Evolutionary conservation across 2,113 vertebrate genomes (phyloP).

Genomic region (Spizaetus ornatus): DNA sequence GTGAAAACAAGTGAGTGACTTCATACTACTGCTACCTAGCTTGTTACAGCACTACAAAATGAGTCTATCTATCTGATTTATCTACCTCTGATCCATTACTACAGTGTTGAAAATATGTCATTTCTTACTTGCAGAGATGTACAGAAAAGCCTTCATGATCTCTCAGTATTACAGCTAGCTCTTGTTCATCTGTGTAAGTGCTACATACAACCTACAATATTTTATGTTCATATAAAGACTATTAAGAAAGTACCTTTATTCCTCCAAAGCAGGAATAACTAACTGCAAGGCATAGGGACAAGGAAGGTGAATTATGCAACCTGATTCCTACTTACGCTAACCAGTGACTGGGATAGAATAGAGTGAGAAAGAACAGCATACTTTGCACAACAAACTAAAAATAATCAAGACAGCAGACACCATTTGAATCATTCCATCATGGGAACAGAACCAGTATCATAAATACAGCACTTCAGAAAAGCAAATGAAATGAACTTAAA

Average conservation of each 20-base stretch:
- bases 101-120: background rate
- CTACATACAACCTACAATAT: background rate
- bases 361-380: conserved; percentile 28
- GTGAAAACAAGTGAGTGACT: background rate
- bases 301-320: conserved; percentile 7
- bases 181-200: background rate
- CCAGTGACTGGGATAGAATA: background rate
- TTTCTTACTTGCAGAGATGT: background rate
- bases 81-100: background rate
- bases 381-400: conserved; percentile 47
- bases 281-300: background rate
- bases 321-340: background rate
- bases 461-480: conserved; percentile 38
- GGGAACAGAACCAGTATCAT: conserved; percentile 41
- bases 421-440: conserved; percentile 6
- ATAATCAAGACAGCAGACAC: conserved; percentile 43
- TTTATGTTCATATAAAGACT: background rate
- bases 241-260: background rate
- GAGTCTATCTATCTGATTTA: background rate
- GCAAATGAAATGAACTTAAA: conserved; percentile 45
- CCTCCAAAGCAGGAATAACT: background rate
- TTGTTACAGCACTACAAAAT: background rate
- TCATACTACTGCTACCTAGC: background rate
- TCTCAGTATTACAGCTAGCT: background rate
- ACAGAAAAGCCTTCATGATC: background rate